phyloP scores from a whole-genome alignment of 2,888 invertebrate genomes.

The Drosophila aldrichi region DNA sequence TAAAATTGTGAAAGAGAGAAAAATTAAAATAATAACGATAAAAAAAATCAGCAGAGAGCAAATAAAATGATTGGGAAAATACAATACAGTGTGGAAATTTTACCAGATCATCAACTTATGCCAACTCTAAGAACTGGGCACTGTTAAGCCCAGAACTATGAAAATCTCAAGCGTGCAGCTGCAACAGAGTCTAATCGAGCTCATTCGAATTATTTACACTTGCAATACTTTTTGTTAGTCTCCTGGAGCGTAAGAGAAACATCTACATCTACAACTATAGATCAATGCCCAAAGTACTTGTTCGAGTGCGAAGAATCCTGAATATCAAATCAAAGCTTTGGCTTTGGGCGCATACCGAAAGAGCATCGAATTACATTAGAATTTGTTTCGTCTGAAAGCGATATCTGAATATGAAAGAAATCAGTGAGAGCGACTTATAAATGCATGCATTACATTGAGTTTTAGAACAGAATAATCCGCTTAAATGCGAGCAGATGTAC shows the following conservation, averaged over 20 bases:
- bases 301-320: not conserved
- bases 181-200: too few species aligned
- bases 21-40: too few species aligned
- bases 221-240: not conserved
- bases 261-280: too few species aligned
- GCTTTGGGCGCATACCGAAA: not conserved
- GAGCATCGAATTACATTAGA: not conserved
- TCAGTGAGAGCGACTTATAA: conserved; percentile 2
- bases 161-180: too few species aligned
- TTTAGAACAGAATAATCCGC: conserved; percentile 11
- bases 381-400: not conserved
- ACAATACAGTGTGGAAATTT: too few species aligned
- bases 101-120: too few species aligned
- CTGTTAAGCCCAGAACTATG: too few species aligned
- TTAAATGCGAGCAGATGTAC: not conserved
- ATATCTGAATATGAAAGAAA: not conserved
- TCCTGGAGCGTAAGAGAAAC: too few species aligned
- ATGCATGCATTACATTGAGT: not conserved
- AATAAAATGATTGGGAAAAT: too few species aligned
- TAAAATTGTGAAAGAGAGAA: too few species aligned
- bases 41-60: too few species aligned
- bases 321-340: not conserved
- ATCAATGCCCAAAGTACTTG: not conserved
- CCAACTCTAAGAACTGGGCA: too few species aligned
- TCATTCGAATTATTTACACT: not conserved